Evolutionary conservation across 2,888 invertebrate genomes (phyloP).

Genomic region (Anagyrus pseudococci): DNA sequence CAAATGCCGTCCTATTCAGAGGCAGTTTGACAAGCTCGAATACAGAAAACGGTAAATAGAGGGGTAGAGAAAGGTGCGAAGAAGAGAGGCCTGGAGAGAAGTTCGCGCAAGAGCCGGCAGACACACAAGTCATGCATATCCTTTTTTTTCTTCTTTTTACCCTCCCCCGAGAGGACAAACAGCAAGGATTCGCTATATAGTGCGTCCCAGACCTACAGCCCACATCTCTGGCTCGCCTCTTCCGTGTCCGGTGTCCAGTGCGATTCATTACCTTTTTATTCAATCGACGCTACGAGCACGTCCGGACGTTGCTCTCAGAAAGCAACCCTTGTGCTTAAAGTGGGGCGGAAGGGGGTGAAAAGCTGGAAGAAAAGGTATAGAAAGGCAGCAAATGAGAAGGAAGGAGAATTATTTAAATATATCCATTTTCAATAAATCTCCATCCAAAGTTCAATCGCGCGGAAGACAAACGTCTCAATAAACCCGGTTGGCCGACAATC

Average conservation of each 20-base stretch:
- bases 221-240: conserved; percentile 55
- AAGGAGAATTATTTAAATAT: too few relatives aligned
- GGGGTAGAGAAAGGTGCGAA: not conserved
- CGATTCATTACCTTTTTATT: conserved; percentile 62
- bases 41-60: too few relatives aligned
- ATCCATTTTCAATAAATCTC: too few relatives aligned
- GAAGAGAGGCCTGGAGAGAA: not conserved
- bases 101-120: not conserved
- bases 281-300: conserved; percentile 53
- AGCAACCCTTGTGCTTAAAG: not conserved
- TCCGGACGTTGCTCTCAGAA: not conserved
- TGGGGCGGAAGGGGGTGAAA: not conserved
- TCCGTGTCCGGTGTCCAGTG: conserved; percentile 60
- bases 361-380: not conserved
- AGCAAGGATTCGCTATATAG: conserved; percentile 38
- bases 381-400: too few relatives aligned
- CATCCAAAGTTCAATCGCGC: too few relatives aligned
- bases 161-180: too few relatives aligned
- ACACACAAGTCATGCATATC: not conserved
- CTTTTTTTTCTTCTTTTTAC: conserved; percentile 50
- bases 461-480: too few relatives aligned
- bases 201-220: not conserved
- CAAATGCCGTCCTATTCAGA: too few relatives aligned
- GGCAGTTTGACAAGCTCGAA: too few relatives aligned
- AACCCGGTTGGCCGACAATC: too few relatives aligned